phyloP scores from a whole-genome alignment of 2,888 invertebrate genomes.

The Emmelina monodactyla region DNA sequence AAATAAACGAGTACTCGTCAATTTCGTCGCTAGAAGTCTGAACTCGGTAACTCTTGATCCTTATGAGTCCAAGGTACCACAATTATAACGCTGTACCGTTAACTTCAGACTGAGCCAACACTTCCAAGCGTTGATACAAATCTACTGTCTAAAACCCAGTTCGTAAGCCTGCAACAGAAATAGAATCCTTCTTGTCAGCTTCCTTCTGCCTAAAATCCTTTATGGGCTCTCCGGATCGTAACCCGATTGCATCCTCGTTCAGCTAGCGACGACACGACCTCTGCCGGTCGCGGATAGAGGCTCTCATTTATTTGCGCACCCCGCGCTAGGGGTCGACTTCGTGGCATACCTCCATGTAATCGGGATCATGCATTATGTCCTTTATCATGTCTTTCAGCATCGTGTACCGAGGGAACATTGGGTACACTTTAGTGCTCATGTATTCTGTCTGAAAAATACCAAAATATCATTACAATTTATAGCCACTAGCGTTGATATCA shows the following conservation, averaged over 20 bases:
- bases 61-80: too few relatives aligned
- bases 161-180: too few relatives aligned
- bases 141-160: too few relatives aligned
- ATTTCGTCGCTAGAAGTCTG: conserved; percentile 35
- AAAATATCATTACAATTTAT: too few relatives aligned
- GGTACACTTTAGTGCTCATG: conserved; percentile 90
- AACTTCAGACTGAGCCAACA: too few relatives aligned
- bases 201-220: background rate
- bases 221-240: background rate
- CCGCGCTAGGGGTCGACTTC: conserved; percentile 80
- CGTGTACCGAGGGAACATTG: conserved; percentile 92
- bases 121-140: too few relatives aligned
- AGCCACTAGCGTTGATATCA: too few relatives aligned
- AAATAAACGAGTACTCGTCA: conserved; percentile 58
- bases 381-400: conserved; percentile 98
- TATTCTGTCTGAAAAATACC: conserved; percentile 81
- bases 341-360: conserved; percentile 96
- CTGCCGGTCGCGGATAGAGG: conserved; percentile 53
- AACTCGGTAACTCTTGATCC: too few relatives aligned
- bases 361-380: conserved; percentile 93
- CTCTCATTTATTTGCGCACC: conserved; percentile 63
- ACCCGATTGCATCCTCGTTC: background rate
- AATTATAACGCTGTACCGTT: too few relatives aligned
- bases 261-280: conserved; percentile 51
- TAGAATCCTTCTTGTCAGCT: too few relatives aligned